phyloP scores from a whole-genome alignment of 2,113 vertebrate genomes.

The Cyprinodon variegatus region DNA sequence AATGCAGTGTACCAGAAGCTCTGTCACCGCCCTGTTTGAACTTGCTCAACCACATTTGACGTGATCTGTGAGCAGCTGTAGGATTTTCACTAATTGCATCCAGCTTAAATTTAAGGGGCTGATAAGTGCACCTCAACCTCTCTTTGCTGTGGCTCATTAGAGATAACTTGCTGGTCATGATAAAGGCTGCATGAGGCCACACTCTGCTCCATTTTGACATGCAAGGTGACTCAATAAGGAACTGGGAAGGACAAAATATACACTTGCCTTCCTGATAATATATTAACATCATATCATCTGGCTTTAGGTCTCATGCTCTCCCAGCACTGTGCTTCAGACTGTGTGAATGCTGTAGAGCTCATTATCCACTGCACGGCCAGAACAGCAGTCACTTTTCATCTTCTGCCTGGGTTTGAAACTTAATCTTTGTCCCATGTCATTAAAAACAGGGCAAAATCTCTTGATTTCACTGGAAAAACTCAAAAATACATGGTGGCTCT shows the following conservation, averaged over 20 bases:
- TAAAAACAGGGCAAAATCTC: slow-evolving; percentile 5
- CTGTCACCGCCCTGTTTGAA: not conserved
- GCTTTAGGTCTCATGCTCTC: slow-evolving; percentile 14
- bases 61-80: not conserved
- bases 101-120: slow-evolving; percentile 1
- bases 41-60: not conserved
- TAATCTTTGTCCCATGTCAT: slow-evolving; percentile 12
- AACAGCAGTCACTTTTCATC: slow-evolving; percentile 9
- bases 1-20: too few relatives aligned
- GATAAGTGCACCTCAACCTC: not conserved
- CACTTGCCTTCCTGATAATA: slow-evolving; percentile 29
- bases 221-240: slow-evolving; percentile 36
- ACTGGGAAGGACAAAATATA: slow-evolving; percentile 9
- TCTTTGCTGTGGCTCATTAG: not conserved
- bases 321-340: slow-evolving; percentile 18
- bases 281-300: slow-evolving; percentile 45
- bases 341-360: slow-evolving; percentile 29
- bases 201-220: slow-evolving; percentile 14
- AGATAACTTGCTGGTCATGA: slow-evolving; percentile 4
- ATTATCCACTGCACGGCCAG: slow-evolving; percentile 16
- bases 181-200: not conserved
- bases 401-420: not conserved
- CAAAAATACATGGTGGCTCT: not conserved
- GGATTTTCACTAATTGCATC: not conserved
- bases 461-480: slow-evolving; percentile 6